A percentile compares a stretch with the other conserved stretches of the same genome.
These are phyloP conservation scores for Zaprionus davidi DNA, from an alignment of 1,140 invertebrate species.

Conservation along the genomic window DNA sequence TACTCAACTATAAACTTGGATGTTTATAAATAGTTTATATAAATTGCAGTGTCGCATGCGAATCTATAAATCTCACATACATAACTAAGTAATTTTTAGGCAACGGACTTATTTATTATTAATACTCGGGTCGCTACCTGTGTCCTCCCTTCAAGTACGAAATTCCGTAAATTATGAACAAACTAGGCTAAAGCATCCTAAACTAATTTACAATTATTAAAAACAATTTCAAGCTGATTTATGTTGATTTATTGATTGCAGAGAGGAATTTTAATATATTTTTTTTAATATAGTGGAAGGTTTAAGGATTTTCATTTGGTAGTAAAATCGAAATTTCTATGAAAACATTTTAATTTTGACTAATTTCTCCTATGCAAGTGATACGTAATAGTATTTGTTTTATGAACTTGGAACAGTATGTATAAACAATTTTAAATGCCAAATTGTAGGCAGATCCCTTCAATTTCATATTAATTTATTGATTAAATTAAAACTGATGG, in stretches of 20 bases:
- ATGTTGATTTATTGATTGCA: slow-evolving; percentile 26
- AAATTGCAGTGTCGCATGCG: neutral
- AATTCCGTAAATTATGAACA: slow-evolving; percentile 4
- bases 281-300: too few species aligned
- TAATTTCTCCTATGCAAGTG: neutral
- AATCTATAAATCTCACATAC: slow-evolving; percentile 25
- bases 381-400: too few species aligned
- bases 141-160: neutral
- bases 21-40: slow-evolving; percentile 39
- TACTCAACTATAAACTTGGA: slow-evolving; percentile 17
- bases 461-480: too few species aligned
- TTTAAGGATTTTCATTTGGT: too few species aligned
- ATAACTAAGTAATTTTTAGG: slow-evolving; percentile 28
- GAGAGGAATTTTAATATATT: neutral
- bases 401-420: too few species aligned
- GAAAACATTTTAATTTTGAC: too few species aligned
- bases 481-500: too few species aligned
- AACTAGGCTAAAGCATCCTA: slow-evolving; percentile 5
- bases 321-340: too few species aligned
- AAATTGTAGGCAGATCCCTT: too few species aligned
- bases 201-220: slow-evolving; percentile 13
- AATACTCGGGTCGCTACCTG: neutral
- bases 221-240: slow-evolving; percentile 2
- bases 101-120: slow-evolving; percentile 35
- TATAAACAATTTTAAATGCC: too few species aligned